Base-by-base conservation (phyloP, 2,113 vertebrate species). In the Sinocyclocheilus rhinocerous region DNA sequence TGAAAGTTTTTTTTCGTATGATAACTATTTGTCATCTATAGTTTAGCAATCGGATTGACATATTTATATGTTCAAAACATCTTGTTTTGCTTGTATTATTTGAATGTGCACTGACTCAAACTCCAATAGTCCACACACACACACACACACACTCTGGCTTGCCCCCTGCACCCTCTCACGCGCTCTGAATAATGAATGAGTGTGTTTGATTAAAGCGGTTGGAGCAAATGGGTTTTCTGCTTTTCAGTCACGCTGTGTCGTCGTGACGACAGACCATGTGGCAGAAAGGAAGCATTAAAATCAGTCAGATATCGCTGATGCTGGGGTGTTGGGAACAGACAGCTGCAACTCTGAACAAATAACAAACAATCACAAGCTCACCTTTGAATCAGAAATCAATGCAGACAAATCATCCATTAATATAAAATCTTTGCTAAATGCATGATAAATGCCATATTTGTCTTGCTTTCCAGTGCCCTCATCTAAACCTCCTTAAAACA, bases 121-220 rank as follows among this genome's bases (percentile, higher is more conserved):
- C 75, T 75, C 4, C 24, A 55, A 20, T 52, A 33, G 6, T 52
- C 52, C 29, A 39, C 70, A 81, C 33, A 81, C 78, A 76, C 39
- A 81, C 70, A 69, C 57, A 83, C 24, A 39, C 50, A 77, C 82
- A 24, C 82, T 87, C 86, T 29, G 87, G 87, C 85, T 75, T 67
- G 69, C 67, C 67, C 73, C 39, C 77, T 65, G 55, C 22, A 89
- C 91, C 91, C 91, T 92, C 92, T 90, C 45, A 26, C 63, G 88
- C 89, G 69, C n/a, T 22, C 87, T 94, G 92, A 95, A 95, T 95
- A 94, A 95, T 94, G 89, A 88, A 94, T 93, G 89, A 76, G 84
- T 84, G 90, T 89, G 65, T 92, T 91, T 90, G 89, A 93, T 92
- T 92, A 92, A 90, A 91, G 83, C 88, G n/a, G 81, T 87, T 39